Conservation (phyloP, 2,888 invertebrate species). For the Penaeus monodon region DNA sequence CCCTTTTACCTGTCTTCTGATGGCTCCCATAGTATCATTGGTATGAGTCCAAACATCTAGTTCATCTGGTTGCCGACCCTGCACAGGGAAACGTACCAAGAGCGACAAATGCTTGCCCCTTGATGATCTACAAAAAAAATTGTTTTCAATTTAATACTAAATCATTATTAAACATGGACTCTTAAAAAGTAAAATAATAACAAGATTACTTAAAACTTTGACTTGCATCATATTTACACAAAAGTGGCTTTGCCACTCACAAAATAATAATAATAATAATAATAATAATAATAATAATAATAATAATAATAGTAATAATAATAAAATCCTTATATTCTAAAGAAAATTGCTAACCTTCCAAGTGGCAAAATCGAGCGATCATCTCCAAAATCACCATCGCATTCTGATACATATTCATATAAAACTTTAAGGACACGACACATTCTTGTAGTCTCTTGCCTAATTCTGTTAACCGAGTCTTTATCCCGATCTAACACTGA, state of each 20-base stretch:
- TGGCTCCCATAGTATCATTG: constrained; percentile 90
- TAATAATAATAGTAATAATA: too few relatives aligned
- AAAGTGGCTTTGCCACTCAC: too few relatives aligned
- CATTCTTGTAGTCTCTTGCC: constrained; percentile 85
- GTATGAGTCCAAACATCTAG: constrained; percentile 92
- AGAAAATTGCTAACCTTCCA: constrained; percentile 74
- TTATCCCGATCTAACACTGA: constrained; percentile 75
- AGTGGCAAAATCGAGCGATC: constrained; percentile 91
- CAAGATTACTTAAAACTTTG: neutral
- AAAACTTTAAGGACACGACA: constrained; percentile 93
- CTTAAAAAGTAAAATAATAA: neutral
- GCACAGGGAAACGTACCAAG: constrained; percentile 88
- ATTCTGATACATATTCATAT: constrained; percentile 85
- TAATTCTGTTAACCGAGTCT: constrained; percentile 73
- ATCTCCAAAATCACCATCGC: constrained; percentile 74
- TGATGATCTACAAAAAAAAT: constrained; percentile 77
- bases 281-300: too few relatives aligned
- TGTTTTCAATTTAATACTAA: neutral
- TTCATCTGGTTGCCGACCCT: constrained; percentile 86
- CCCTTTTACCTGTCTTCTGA: constrained; percentile 76
- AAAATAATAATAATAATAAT: too few relatives aligned
- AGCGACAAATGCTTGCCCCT: constrained; percentile 90
- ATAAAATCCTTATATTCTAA: too few relatives aligned
- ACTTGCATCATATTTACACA: neutral
- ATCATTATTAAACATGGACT: too few relatives aligned